These are phyloP conservation scores for Aphelenchoides bicaudatus DNA, from an alignment of 2,888 invertebrate genomes.

Conservation along the genomic window DNA sequence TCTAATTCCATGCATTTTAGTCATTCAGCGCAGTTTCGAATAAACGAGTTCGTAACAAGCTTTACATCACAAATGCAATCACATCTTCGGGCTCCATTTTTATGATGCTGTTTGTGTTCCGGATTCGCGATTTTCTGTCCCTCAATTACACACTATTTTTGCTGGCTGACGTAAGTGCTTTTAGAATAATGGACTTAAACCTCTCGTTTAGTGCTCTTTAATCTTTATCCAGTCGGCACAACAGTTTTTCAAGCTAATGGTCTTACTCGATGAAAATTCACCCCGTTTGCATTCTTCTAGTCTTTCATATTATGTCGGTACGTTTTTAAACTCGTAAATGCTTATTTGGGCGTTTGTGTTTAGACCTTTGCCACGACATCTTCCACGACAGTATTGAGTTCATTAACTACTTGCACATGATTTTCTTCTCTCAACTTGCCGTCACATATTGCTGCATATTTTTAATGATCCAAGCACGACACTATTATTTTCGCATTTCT, in stretches of 20 bases:
- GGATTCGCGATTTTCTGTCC: constrained; percentile 22
- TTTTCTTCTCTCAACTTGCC: constrained; percentile 32
- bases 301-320: constrained; percentile 18
- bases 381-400: constrained; percentile 26
- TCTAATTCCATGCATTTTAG: constrained; percentile 22
- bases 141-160: constrained; percentile 32
- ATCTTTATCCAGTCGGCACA: constrained; percentile 15
- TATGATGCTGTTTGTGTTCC: constrained; percentile 25
- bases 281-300: constrained; percentile 19
- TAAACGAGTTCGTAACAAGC: constrained; percentile 15
- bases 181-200: not conserved
- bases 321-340: no score
- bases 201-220: constrained; percentile 10
- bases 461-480: constrained; percentile 30
- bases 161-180: constrained; percentile 28
- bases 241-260: constrained; percentile 16
- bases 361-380: constrained; percentile 9
- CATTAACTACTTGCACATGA: constrained; percentile 39
- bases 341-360: no score
- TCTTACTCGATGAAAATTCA: constrained; percentile 10
- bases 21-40: constrained; percentile 28
- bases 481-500: constrained; percentile 33
- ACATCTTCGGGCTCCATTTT: constrained; percentile 20
- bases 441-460: constrained; percentile 34
- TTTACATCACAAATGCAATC: constrained; percentile 23